Evolutionary conservation across 64 coral and sea anemone genomes (phyloP).

Genomic region (Montipora cactus): DNA sequence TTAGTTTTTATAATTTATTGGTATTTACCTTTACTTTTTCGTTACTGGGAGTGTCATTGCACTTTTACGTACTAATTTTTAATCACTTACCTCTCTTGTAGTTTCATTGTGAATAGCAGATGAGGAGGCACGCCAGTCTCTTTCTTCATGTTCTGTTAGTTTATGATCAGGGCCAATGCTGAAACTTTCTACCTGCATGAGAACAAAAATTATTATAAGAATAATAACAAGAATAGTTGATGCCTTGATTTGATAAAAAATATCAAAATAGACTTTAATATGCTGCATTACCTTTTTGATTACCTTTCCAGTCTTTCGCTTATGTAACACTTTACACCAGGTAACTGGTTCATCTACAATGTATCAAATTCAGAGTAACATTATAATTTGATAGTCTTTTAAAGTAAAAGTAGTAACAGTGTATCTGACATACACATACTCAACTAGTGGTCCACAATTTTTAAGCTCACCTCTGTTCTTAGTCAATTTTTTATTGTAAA

Average conservation of each 20-base stretch:
- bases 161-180: conserved; percentile 54
- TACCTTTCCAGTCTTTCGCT: conserved; percentile 74
- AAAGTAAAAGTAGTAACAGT: too few species aligned
- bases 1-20: too few species aligned
- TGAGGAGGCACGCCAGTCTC: conserved; percentile 53
- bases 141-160: conserved; percentile 73
- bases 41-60: too few species aligned
- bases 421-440: too few species aligned
- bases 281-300: conserved; percentile 48
- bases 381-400: too few species aligned
- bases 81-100: not conserved
- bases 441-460: too few species aligned
- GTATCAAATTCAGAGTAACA: not conserved
- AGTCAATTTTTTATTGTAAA: too few species aligned
- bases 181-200: conserved; percentile 54
- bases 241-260: too few species aligned
- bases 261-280: too few species aligned
- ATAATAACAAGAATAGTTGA: not conserved
- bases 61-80: not conserved
- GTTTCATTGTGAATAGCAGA: not conserved
- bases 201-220: not conserved
- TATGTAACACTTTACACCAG: conserved; percentile 61
- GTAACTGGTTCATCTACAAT: conserved; percentile 32
- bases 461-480: too few species aligned
- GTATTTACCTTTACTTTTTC: too few species aligned